phyloP scores from a whole-genome alignment of 2,888 invertebrate genomes.

The Machimus rusticus region DNA sequence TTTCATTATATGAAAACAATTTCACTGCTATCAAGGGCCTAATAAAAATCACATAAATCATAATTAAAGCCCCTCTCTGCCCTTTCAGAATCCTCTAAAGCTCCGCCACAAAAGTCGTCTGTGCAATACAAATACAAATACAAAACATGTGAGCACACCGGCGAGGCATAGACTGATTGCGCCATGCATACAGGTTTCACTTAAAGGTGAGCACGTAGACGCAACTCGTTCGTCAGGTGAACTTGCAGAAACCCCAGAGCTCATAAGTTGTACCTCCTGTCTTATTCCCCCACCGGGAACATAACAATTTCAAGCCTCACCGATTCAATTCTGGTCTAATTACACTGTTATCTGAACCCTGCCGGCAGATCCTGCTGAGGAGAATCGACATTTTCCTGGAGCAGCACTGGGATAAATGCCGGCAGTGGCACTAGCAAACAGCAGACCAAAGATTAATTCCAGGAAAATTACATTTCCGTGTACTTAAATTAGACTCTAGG shows the following conservation, averaged over 20 bases:
- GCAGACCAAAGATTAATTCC: constrained; percentile 25
- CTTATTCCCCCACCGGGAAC: not conserved
- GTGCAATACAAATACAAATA: not conserved
- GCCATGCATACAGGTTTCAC: not conserved
- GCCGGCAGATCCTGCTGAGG: not conserved
- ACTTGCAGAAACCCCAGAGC: not conserved
- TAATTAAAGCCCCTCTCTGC: not conserved
- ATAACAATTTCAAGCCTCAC: constrained; percentile 36
- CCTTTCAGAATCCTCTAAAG: not conserved
- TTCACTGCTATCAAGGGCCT: not conserved
- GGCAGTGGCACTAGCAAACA: not conserved
- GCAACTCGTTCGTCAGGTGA: not conserved
- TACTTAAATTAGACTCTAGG: constrained; percentile 18
- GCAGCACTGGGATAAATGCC: not conserved
- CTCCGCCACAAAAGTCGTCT: not conserved
- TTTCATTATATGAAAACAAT: not conserved
- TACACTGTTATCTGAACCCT: constrained; percentile 8
- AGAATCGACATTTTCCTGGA: not conserved
- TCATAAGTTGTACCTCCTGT: not conserved
- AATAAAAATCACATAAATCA: not conserved
- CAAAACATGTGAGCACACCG: not conserved
- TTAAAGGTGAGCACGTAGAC: not conserved
- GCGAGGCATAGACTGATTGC: not conserved
- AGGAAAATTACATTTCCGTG: constrained; percentile 35
- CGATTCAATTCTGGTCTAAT: constrained; percentile 36